Base-by-base conservation (phyloP, 2,888 invertebrate genomes). In the Brachyptera putata region DNA sequence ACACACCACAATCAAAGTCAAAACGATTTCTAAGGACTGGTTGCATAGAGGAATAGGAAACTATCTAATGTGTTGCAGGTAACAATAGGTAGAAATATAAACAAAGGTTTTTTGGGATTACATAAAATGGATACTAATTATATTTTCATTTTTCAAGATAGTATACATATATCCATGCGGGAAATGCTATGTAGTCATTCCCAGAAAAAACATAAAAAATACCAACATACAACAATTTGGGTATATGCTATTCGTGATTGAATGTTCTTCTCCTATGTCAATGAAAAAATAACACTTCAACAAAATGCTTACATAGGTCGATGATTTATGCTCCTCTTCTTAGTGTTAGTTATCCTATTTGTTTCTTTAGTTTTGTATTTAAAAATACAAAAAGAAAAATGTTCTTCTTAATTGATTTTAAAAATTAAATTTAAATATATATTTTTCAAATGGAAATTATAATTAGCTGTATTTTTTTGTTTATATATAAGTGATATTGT, bases 71-170 rank as follows among this genome's bases (percentile, higher is more conserved):
- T n/a, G n/a, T n/a, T n/a, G n/a, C n/a, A n/a, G n/a, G n/a, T n/a
- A n/a, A n/a, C n/a, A n/a, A n/a, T n/a, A n/a, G n/a, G n/a, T n/a
- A 46, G n/a, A 46, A 46, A 22, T 50, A 50, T 25, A 25, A 24
- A 48, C 39, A 50, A 4, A 58, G 50, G 50, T 16, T 26, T 30
- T 21, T 41, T 22, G 49, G 49, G 30, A 49, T 58, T 21, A 41
- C 58, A 58, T 49, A 18, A 14, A 7, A 58, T 49, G 37, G 50
- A 58, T 58, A 37, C 37, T 58, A 50, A 58, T 25, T 58, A 50
- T n/a, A 22, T 50, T 46, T 58, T 49, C 49, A 16, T 53, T 46
- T 46, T 57, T 57, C 11, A 34, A 57, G 18, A 46, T 57, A 46
- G 46, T 43, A 48, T 36, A 46, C 46, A 43, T 30, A 57, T 57